phyloP scores from a whole-genome alignment of 2,888 invertebrate species.

The Netelia inedita region DNA sequence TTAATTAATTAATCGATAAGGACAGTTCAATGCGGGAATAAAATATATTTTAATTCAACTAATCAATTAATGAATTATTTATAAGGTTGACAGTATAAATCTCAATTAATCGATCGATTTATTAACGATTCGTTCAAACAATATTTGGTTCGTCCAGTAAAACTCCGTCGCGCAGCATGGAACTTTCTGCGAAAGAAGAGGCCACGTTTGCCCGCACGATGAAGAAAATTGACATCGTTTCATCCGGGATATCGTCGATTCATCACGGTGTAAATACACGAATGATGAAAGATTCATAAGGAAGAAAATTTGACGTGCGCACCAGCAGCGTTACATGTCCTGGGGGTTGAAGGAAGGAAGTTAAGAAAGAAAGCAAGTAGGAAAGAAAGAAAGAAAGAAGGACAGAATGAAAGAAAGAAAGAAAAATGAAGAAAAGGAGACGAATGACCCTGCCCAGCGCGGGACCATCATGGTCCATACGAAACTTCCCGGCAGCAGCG shows the following conservation, averaged over 20 bases:
- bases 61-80: no score
- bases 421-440: constrained; percentile 59
- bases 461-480: constrained; percentile 54
- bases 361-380: constrained; percentile 29
- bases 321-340: neutral
- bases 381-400: constrained; percentile 48
- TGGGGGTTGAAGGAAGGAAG: neutral
- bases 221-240: neutral
- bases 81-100: no score
- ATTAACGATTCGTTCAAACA: no score
- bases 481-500: constrained; percentile 51
- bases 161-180: no score
- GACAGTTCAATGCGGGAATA: no score
- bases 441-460: constrained; percentile 57
- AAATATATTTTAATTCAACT: no score
- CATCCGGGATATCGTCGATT: constrained; percentile 7
- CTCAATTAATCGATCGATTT: no score
- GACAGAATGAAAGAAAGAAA: constrained; percentile 15
- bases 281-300: constrained; percentile 61
- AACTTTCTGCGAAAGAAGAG: no score
- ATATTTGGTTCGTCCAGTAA: no score
- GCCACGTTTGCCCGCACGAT: no score
- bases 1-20: no score
- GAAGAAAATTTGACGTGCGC: constrained; percentile 15
- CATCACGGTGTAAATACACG: constrained; percentile 25